Evolutionary conservation across 2,888 invertebrate species (phyloP), one percentile per base, ranked within the genome.

Genomic region (Chymomyza procnemis): DNA sequence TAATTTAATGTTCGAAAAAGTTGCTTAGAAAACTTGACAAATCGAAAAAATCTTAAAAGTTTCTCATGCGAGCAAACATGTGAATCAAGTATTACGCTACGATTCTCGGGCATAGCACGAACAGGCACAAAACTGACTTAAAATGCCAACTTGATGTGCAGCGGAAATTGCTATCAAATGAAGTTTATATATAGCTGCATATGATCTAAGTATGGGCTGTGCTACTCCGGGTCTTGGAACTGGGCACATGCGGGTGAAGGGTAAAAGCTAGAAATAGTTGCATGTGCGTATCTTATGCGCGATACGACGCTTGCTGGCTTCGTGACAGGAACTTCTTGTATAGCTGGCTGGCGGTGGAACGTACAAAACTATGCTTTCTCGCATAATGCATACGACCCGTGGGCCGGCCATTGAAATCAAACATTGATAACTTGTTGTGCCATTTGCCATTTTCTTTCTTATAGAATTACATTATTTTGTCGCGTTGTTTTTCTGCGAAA

Each of bases 121-220:
- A 14, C 34, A 41, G 34, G 34, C 34, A 41, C 34, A 14, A 41
- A 9, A 41, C 34, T 12, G 5, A 41, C 12, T 41, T 41, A 41
- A 41, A 41, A 41, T 9, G 34, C 34, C 9, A 41, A 41, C 2
- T 41, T n/a, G 61, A 18, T 58, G 64, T 58, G 63, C 76, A 67
- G 57, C 71, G 85, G 87, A 84, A 80, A 80, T 84, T 69, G 81
- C 85, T 62, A 72, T 74, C 70, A 76, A 78, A 80, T 76, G 80
- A 79, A 84, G 76, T 75, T n/a, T n/a, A 69, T 74, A 46, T 50
- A 65, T 72, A 41, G 34, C 12, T 41, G 12, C 34, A 41, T 41
- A 12, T 41, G 12, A 12, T 41, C 34, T 12, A 9, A 41, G 34
- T 41, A 9, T 41, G 9, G 34, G 6, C 34, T 2, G 34, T 41